Percentiles rank a stretch among this genome's conserved stretches.
These are phyloP conservation scores for Rousettus leschenaultii DNA, from an alignment of 2,113 vertebrate genomes.

Conservation along the genomic window DNA sequence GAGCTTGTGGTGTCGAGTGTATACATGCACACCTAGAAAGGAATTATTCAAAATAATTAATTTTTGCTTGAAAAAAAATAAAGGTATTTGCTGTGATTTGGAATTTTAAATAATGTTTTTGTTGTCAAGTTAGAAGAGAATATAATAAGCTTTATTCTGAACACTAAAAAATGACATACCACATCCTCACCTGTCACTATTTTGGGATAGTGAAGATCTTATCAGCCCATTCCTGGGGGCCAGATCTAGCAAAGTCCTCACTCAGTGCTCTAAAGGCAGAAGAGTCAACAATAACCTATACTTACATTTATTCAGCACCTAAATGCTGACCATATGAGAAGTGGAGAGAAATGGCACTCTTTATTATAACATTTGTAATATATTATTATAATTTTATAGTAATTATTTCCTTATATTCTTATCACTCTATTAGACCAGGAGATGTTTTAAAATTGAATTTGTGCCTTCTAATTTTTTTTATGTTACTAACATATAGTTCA, in stretches of 20 bases:
- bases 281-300: background rate
- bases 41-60: background rate
- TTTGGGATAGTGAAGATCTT: background rate
- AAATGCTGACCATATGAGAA: background rate
- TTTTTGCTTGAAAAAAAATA: background rate
- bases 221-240: background rate
- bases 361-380: background rate
- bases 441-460: background rate
- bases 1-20: background rate
- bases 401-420: background rate
- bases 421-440: background rate
- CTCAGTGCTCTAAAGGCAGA: background rate
- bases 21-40: background rate
- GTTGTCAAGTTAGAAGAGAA: background rate
- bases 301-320: background rate
- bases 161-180: background rate
- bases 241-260: background rate
- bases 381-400: background rate
- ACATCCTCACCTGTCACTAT: background rate
- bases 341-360: background rate
- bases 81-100: background rate
- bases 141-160: background rate
- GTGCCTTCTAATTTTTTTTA: background rate
- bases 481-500: background rate
- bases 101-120: background rate